Conservation (phyloP, 2,113 vertebrate genomes). For the Corvus cornix region DNA sequence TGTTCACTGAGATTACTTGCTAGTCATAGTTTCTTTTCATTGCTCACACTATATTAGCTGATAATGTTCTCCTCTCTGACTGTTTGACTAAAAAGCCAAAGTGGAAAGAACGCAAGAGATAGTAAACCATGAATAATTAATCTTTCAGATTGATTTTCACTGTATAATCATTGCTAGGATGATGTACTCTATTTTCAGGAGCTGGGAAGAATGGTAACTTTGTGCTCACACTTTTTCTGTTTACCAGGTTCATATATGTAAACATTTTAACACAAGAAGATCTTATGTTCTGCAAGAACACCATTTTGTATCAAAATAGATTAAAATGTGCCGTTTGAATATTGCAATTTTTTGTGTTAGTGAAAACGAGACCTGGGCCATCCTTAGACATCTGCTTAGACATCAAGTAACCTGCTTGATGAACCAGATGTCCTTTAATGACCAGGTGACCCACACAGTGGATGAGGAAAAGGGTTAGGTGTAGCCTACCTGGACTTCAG, state of each 20-base stretch:
- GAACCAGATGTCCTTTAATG: neutral
- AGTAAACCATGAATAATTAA: neutral
- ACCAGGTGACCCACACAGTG: rapidly evolving
- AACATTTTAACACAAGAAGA: neutral
- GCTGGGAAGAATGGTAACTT: neutral
- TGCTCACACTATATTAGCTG: neutral
- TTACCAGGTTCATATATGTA: neutral
- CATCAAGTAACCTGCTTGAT: neutral
- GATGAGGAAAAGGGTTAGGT: neutral
- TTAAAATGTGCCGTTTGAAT: neutral
- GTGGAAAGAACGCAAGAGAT: neutral
- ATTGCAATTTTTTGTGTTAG: neutral
- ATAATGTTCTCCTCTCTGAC: neutral
- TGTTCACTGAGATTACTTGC: neutral
- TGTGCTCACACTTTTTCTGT: neutral
- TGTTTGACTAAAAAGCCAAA: neutral
- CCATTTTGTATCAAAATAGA: neutral
- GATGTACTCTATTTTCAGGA: neutral
- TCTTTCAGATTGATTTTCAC: neutral
- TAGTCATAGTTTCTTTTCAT: neutral
- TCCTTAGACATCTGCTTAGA: neutral
- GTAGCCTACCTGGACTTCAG: neutral
- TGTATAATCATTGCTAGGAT: neutral
- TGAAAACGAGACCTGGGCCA: neutral
- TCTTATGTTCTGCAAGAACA: neutral